Evolutionary conservation across 2,113 vertebrate species (phyloP).

Genomic region (Piliocolobus tephrosceles): DNA sequence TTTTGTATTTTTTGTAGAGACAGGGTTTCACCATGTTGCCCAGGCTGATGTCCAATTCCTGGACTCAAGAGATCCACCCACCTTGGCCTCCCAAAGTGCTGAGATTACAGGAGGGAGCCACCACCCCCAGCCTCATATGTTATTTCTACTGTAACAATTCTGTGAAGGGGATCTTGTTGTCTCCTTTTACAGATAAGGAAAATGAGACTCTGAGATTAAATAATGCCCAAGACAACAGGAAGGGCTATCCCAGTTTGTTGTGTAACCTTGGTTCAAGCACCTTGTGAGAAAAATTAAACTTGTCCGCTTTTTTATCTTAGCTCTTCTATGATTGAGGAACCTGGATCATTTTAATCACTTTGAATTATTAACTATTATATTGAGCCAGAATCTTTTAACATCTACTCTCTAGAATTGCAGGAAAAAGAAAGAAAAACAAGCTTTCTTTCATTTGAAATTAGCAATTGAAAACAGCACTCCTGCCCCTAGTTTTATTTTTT

Average conservation of each 20-base stretch:
- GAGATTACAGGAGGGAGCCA: no score
- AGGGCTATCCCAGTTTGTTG: not conserved
- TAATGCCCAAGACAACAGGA: not conserved
- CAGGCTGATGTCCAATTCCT: no score
- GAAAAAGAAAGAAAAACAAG: not conserved
- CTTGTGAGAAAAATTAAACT: not conserved
- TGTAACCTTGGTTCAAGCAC: not conserved
- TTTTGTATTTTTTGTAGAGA: no score
- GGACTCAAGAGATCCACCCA: no score
- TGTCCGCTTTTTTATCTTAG: not conserved
- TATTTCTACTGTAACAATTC: not conserved
- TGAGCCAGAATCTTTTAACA: not conserved
- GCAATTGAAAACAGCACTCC: not conserved
- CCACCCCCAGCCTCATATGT: not conserved
- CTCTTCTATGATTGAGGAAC: not conserved
- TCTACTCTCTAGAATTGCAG: not conserved
- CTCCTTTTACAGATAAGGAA: not conserved
- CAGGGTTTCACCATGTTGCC: no score
- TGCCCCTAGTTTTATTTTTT: slow-evolving; percentile 1
- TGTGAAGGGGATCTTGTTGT: not conserved
- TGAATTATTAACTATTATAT: not conserved
- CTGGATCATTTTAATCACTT: not conserved
- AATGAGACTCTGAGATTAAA: not conserved
- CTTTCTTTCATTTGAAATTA: not conserved
- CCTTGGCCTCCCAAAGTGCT: no score